Evolutionary conservation across 92 coral and sea anemone genomes (phyloP).

Genomic region (Phenganax marumi): DNA sequence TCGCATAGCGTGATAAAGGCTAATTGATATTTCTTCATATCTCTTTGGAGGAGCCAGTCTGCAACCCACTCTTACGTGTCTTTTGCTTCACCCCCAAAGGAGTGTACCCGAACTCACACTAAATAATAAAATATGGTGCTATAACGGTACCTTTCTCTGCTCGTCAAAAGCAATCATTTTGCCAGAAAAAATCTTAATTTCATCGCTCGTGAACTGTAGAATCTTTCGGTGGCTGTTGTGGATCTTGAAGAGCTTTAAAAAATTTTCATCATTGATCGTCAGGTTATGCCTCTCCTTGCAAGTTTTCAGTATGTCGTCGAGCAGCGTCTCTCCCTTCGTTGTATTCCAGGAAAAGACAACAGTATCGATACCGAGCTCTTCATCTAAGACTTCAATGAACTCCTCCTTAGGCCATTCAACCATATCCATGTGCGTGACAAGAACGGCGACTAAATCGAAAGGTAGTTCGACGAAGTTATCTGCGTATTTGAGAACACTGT

Average conservation of each 20-base stretch:
- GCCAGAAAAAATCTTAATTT: constrained; percentile 41
- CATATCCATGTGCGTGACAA: constrained; percentile 57
- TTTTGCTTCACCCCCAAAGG: no score
- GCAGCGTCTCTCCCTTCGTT: constrained; percentile 25
- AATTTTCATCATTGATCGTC: constrained; percentile 48
- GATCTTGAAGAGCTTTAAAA: constrained; percentile 53
- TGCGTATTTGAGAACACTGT: constrained; percentile 54
- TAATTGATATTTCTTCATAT: no score
- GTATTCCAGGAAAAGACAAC: constrained; percentile 53
- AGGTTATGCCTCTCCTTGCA: constrained; percentile 34
- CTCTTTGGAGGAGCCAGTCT: no score
- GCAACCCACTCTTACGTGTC: no score
- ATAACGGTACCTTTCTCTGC: constrained; percentile 31
- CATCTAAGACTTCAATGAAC: constrained; percentile 33
- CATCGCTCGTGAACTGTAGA: constrained; percentile 54
- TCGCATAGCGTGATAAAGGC: no score
- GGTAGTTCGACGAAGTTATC: constrained; percentile 56
- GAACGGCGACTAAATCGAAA: constrained; percentile 54
- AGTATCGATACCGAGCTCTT: constrained; percentile 56
- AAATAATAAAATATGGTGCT: background rate
- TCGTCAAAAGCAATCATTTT: constrained; percentile 50
- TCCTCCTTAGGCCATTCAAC: constrained; percentile 53
- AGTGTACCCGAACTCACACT: no score
- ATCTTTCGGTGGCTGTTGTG: constrained; percentile 55
- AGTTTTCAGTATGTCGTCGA: constrained; percentile 23